Evolutionary conservation across 2,113 vertebrate genomes (phyloP).

Genomic region (Aegotheles bennettii): DNA sequence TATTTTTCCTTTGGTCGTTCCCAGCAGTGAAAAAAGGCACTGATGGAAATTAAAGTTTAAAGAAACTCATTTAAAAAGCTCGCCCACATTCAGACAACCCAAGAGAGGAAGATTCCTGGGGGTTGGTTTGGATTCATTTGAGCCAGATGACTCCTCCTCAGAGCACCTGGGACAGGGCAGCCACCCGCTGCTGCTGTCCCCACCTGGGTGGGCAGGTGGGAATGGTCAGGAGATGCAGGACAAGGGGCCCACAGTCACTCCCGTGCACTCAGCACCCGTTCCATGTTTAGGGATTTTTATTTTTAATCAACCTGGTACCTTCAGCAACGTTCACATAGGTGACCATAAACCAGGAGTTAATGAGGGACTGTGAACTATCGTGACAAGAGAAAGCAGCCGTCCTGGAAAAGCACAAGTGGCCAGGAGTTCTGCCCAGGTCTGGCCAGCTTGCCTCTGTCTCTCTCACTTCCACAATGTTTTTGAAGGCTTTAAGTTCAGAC

Average conservation of each 20-base stretch:
- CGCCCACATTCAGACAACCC: background rate
- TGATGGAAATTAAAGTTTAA: background rate
- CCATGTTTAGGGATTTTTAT: background rate
- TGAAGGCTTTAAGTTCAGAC: background rate
- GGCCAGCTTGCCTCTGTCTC: background rate
- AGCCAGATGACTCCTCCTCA: background rate
- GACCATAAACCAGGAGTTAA: background rate
- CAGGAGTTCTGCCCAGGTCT: background rate
- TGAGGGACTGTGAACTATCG: background rate
- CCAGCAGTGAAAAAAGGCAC: background rate
- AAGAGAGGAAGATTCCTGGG: background rate
- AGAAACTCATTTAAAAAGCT: background rate
- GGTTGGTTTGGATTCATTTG: background rate
- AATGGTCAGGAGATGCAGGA: background rate
- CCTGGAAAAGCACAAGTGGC: background rate
- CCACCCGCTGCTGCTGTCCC: background rate
- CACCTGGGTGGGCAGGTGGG: background rate
- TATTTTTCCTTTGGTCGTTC: background rate
- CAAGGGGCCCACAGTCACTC: fast-evolving
- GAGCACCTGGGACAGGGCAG: background rate
- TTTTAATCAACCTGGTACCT: background rate
- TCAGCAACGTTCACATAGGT: background rate
- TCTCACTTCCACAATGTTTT: background rate
- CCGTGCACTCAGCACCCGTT: background rate
- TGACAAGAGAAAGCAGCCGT: background rate